Base-by-base conservation (phyloP, 2,113 vertebrate genomes). In the Triplophysa tibetana region DNA sequence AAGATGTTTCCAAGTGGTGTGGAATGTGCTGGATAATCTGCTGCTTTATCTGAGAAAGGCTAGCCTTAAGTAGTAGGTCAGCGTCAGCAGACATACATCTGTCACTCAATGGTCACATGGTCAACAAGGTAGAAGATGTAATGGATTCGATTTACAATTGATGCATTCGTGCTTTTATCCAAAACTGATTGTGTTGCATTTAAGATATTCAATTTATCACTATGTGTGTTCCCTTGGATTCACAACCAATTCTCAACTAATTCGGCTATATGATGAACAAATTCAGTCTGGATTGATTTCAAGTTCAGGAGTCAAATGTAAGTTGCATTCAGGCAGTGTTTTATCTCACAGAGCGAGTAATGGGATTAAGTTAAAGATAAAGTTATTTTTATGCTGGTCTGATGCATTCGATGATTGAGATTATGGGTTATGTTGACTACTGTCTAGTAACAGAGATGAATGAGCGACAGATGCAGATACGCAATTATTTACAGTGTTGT, bases 1-100 rank as follows among this genome's bases (percentile, higher is more conserved):
- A 54, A 65, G 43, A 54, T 65, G 43, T 76, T 73, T 38, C 38
- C 74, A 54, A 77, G 75, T 77, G 62, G 24, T 76, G 74, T 75
- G 73, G 63, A 63, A 26, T 63, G 60, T 75, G 41, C 41, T 12
- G 73, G 61, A 75, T 75, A 62, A 75, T 75, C 60, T 4, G 8
- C n/a, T 3, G 70, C n/a, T 61, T 75, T 63, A 50, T 64, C 21
- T 6, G 24, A 75, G 16, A 29, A 24, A 33, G 43, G 23, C 60
- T 75, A 38, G 33, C 33, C 43, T 45, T 75, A n/a, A 75, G 73
- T 19, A 5, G 38, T 19, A 50, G 43, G 33, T 38, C 33, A 38
- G 33, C 3, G 60, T 50, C 73, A 48, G 14, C 41, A 48, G 60
- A 48, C 72, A 50, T 63, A 64, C 38, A 64, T 41, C 38, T 61